Evolutionary conservation across 2,888 invertebrate species (phyloP), one percentile per base, ranked within the genome.

Genomic region (Heliconius sara): DNA sequence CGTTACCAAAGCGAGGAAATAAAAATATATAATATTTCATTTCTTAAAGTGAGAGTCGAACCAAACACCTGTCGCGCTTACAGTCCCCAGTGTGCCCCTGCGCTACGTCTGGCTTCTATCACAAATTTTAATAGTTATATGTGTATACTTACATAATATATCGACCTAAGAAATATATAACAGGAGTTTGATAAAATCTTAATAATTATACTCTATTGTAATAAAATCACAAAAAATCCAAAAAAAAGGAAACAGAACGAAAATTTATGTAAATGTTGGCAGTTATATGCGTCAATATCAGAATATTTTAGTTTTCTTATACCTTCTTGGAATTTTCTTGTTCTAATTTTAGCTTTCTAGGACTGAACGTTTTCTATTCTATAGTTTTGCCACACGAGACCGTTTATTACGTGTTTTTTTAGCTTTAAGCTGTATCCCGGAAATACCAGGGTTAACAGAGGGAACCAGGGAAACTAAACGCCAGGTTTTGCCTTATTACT

Each of bases 311-410:
- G 47, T 60, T 52, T 73, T 68, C 22, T 68, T 68, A n/a, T n/a
- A 12, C 13, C 27, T 67, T 16, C 22, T 63, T 76, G 47, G 60
- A 71, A 74, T 52, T 65, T 63, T 22, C 68, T 52, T 65, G 60
- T 22, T 74, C 30, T 66, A 81, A 70, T 74, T 76, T 80, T 78
- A 52, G 74, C 12, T 70, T 70, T 77, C 47, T 63, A 63, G 25
- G 43, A 19, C 76, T 47, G 63, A 67, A 34, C 70, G 63, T 79
- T 80, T 72, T 57, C 76, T 67, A 43, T 60, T 72, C 76, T 70
- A 79, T 76, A 70, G 74, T 75, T 73, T 47, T 66, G 72, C 67
- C 66, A 68, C 80, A 74, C 78, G 74, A 74, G n/a, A 70, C 60
- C 80, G 71, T 57, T 25, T 27, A 47, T 68, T 52, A 39, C 65